Percentiles rank a stretch among this genome's conserved stretches.
Conservation (phyloP, 2,888 invertebrate genomes). For the Meteorus cinctellus region DNA sequence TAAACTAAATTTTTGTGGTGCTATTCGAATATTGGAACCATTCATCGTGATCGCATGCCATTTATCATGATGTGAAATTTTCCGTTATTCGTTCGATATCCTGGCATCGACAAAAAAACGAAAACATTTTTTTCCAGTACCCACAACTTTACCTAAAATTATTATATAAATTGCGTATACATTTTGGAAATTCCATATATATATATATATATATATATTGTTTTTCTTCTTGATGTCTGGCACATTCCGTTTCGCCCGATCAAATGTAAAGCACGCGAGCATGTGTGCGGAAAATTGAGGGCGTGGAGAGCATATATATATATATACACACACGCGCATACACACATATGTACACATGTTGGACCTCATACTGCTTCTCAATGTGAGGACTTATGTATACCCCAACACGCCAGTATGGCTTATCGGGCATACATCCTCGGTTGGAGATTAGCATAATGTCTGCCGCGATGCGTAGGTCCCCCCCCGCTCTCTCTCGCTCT, state of each 20-base stretch:
- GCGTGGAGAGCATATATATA: constrained; percentile 65
- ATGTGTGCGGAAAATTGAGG: constrained; percentile 66
- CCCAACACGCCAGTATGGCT: constrained; percentile 58
- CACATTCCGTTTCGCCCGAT: constrained; percentile 34
- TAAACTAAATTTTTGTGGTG: too few relatives aligned
- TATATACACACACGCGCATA: not conserved
- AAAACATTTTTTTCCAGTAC: too few relatives aligned
- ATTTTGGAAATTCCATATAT: not conserved
- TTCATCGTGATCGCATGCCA: too few relatives aligned
- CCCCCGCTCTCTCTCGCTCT: constrained; percentile 26
- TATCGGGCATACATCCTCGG: constrained; percentile 72
- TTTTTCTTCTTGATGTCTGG: constrained; percentile 18
- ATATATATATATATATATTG: too few relatives aligned
- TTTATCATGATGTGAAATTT: too few relatives aligned
- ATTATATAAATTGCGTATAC: too few relatives aligned
- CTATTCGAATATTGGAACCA: too few relatives aligned
- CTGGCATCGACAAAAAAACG: too few relatives aligned
- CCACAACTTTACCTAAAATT: too few relatives aligned
- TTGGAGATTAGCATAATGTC: constrained; percentile 72
- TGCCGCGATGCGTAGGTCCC: constrained; percentile 58
- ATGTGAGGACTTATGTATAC: constrained; percentile 55
- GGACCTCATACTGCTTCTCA: constrained; percentile 63
- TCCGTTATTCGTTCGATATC: too few relatives aligned
- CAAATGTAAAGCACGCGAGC: constrained; percentile 61
- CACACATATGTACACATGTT: constrained; percentile 49